phyloP scores from a whole-genome alignment of 2,113 vertebrate genomes.

The Sclerurus mexicanus region DNA sequence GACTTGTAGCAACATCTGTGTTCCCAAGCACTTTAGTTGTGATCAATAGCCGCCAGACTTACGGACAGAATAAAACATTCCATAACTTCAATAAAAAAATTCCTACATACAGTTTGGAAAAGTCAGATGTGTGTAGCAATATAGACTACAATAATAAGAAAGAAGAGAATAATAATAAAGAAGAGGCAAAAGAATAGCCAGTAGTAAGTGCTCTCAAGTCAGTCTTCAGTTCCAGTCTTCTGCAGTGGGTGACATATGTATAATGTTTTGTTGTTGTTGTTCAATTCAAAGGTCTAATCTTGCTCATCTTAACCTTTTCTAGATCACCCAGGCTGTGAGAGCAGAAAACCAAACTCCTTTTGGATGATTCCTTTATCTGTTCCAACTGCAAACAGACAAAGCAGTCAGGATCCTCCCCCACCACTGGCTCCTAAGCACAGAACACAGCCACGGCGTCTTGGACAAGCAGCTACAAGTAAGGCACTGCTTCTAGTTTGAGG shows the following conservation, averaged over 20 bases:
- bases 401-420: background rate
- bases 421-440: background rate
- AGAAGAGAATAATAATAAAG: background rate
- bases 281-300: background rate
- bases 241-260: background rate
- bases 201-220: background rate
- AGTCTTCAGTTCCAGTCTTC: background rate
- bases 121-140: background rate
- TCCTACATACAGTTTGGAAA: background rate
- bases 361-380: background rate
- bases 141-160: background rate
- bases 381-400: background rate
- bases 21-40: background rate
- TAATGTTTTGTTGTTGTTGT: background rate
- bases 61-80: background rate
- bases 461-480: constrained; percentile 16
- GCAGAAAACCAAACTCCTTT: background rate
- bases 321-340: background rate
- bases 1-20: background rate
- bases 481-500: background rate
- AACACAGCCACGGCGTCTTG: background rate
- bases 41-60: background rate
- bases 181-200: background rate
- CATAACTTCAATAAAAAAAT: background rate
- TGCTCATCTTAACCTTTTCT: background rate